Evolutionary conservation across 2,888 invertebrate genomes (phyloP).

Genomic region (Griposia aprilina): DNA sequence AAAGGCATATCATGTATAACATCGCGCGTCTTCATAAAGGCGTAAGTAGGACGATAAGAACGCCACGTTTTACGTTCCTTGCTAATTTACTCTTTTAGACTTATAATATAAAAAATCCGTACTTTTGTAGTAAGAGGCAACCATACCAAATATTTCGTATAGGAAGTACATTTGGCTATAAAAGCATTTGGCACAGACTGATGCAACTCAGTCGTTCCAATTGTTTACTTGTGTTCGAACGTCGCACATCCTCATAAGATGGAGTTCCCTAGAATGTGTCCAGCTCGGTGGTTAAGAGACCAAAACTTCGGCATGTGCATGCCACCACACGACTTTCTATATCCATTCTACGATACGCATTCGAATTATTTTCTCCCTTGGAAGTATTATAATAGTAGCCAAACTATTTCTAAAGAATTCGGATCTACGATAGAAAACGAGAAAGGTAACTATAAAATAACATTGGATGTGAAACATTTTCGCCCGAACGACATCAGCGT

Average conservation of each 20-base stretch:
- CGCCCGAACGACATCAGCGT: slow-evolving; percentile 92
- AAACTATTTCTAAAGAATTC: slow-evolving; percentile 69
- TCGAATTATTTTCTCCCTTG: slow-evolving; percentile 75
- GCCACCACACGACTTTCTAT: slow-evolving; percentile 71
- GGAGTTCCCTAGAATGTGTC: slow-evolving; percentile 68
- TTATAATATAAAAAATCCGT: background rate
- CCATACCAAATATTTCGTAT: slow-evolving; percentile 54
- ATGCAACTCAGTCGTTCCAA: slow-evolving; percentile 64
- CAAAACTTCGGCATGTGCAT: slow-evolving; percentile 67
- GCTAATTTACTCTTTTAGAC: background rate
- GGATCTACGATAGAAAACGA: slow-evolving; percentile 74
- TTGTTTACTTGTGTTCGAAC: slow-evolving; percentile 43
- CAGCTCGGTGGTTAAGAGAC: slow-evolving; percentile 65
- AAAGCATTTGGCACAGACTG: slow-evolving; percentile 71
- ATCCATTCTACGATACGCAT: slow-evolving; percentile 68
- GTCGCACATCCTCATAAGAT: slow-evolving; percentile 55
- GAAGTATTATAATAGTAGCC: slow-evolving; percentile 65
- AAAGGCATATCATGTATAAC: background rate
- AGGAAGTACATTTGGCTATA: slow-evolving; percentile 71
- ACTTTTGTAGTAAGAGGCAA: slow-evolving; percentile 52
- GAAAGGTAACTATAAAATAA: slow-evolving; percentile 88
- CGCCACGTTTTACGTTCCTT: background rate
- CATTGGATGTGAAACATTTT: slow-evolving; percentile 93
- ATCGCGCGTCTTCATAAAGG: background rate
- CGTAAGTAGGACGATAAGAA: background rate